Base-by-base conservation (phyloP, 2,113 vertebrate species). In the Equus quagga region DNA sequence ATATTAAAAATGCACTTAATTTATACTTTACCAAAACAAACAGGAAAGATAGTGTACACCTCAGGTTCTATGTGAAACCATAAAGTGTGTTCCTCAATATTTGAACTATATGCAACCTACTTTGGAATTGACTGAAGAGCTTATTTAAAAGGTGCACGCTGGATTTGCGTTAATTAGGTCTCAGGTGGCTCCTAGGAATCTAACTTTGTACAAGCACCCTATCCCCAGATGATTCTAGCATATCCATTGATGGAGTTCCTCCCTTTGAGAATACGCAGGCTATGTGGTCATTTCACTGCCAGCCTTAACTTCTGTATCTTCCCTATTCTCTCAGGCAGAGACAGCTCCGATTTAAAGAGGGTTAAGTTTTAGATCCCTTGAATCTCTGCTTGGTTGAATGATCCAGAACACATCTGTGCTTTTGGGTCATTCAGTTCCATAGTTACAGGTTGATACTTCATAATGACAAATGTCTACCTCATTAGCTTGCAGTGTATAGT, bases 401-500 rank as follows among this genome's bases (percentile, higher is more conserved):
- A 96, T 70, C 58, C 69, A 41, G 60, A 96, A n/a, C 6, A 56
- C 18, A 62, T 76, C 49, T 81, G 51, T 94, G 70, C 54, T 78
- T 96, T 58, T 49, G 69, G n/a, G 46, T 79, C 54, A 87, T 46
- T 91, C 65, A 72, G 15, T 95, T 87, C 88, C 49, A 23, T 65
- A 51, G 87, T 93, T 94, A 80, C 56, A 90, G 58, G 79, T 94
- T 80, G 95, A 81, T 96, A 70, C 87, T 84, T 81, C 75, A 54
- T 91, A 49, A 92, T 83, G 85, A 96, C 70, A 93, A 88, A 95
- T 92, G 64, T 92, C 67, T 76, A 62, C 58, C 62, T 94, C 92
- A 97, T 98, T 98, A 96, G 92, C 49, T 67, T 94, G 75, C 54
- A 83, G 89, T 95, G 97, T 96, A 93, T 94, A 72, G 80, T 85